Evolutionary conservation across 2,797 vertebrate genomes (phyloP).

Genomic region (Graptemys geographica): DNA sequence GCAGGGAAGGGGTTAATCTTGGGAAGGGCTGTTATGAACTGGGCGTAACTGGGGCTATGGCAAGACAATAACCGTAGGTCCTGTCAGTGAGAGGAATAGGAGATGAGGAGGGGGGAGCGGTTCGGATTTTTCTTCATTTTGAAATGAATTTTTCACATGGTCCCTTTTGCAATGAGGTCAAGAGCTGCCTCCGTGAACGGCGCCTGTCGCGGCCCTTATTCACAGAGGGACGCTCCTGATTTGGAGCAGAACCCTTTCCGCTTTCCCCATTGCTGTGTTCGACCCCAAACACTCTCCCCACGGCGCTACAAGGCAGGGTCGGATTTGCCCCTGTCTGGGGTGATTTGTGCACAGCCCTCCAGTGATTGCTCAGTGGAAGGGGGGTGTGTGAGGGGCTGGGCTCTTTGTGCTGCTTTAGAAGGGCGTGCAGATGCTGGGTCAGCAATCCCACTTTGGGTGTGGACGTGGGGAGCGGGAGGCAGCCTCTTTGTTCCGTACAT

Average conservation of each 20-base stretch:
- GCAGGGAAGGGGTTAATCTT: not conserved
- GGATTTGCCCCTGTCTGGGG: not conserved
- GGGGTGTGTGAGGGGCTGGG: not conserved
- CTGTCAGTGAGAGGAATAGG: not conserved
- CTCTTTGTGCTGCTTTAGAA: constrained; percentile 18
- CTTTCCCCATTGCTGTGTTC: not conserved
- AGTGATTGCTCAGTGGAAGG: not conserved
- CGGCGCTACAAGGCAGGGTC: not conserved
- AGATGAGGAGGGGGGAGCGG: not conserved
- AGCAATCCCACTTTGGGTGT: not conserved
- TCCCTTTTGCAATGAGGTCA: not conserved
- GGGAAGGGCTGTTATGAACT: not conserved
- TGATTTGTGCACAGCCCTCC: not conserved
- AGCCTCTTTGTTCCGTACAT: not conserved
- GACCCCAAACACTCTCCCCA: not conserved
- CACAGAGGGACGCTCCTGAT: not conserved
- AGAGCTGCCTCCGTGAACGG: not conserved
- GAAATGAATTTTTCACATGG: not conserved
- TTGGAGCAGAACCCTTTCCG: not conserved
- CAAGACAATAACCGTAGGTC: not conserved
- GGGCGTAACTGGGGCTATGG: not conserved
- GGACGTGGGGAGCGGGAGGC: not conserved
- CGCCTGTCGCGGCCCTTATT: not conserved
- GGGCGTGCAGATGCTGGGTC: not conserved
- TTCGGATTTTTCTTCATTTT: not conserved